Conservation (phyloP, 1,140 invertebrate genomes). For the Hestina assimilis region DNA sequence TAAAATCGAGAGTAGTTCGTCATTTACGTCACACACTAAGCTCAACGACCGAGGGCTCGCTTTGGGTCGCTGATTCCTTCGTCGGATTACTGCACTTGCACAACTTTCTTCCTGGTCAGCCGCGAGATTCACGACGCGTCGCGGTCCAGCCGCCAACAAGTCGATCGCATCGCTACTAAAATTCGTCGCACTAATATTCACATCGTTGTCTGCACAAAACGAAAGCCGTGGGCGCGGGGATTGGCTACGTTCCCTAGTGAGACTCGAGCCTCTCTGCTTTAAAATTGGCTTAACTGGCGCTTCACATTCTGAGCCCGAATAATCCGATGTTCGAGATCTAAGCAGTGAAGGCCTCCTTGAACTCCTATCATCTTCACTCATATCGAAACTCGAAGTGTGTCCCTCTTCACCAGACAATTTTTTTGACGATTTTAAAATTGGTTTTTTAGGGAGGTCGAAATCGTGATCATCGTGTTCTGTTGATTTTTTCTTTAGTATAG, state of each 20-base stretch:
- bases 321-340: slow-evolving; percentile 68
- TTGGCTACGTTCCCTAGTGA: slow-evolving; percentile 78
- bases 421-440: slow-evolving; percentile 88
- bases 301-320: slow-evolving; percentile 76
- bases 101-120: slow-evolving; percentile 56
- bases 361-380: slow-evolving; percentile 77
- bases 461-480: slow-evolving; percentile 89
- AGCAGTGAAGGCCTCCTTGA: slow-evolving; percentile 71
- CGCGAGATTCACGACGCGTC: slow-evolving; percentile 57
- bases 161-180: slow-evolving; percentile 66
- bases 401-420: slow-evolving; percentile 80
- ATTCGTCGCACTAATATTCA: slow-evolving; percentile 64
- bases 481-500: slow-evolving; percentile 91
- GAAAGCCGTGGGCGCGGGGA: slow-evolving; percentile 79
- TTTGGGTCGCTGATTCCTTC: slow-evolving; percentile 72
- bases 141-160: slow-evolving; percentile 65
- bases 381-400: slow-evolving; percentile 75
- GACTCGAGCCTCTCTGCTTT: slow-evolving; percentile 77
- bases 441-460: slow-evolving; percentile 83
- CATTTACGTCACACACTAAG: slow-evolving; percentile 69
- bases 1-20: slow-evolving; percentile 71
- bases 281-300: slow-evolving; percentile 77
- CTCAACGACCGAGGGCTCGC: slow-evolving; percentile 70
- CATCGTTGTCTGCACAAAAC: slow-evolving; percentile 77
- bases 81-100: slow-evolving; percentile 66